Evolutionary conservation across 2,888 invertebrate genomes (phyloP).

Genomic region (Athrips mouffetella): DNA sequence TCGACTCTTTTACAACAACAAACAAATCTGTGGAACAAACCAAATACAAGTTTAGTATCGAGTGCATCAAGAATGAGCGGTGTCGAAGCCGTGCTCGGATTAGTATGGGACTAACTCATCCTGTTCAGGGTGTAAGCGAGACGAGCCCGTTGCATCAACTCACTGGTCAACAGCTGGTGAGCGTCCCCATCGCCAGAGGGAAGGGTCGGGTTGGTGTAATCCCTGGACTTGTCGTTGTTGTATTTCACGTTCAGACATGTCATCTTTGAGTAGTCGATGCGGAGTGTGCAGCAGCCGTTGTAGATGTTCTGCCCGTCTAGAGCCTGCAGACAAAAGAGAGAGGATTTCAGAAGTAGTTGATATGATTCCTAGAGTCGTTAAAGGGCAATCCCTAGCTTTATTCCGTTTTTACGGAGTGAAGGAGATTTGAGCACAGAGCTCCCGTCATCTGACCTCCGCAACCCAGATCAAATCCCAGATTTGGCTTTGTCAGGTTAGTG

Average conservation of each 20-base stretch:
- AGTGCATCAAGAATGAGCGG: slow-evolving; percentile 6
- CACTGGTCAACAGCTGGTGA: slow-evolving; percentile 81
- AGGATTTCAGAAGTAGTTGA: too few relatives aligned
- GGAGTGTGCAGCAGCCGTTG: slow-evolving; percentile 99
- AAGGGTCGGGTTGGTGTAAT: slow-evolving; percentile 98
- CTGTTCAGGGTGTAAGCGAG: slow-evolving; percentile 73
- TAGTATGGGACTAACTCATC: slow-evolving; percentile 81
- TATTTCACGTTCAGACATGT: slow-evolving; percentile 98
- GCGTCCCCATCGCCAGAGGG: slow-evolving; percentile 92
- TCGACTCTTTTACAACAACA: too few relatives aligned
- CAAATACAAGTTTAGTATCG: neutral
- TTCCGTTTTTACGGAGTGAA: too few relatives aligned
- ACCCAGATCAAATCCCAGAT: too few relatives aligned
- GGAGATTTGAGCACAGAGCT: too few relatives aligned
- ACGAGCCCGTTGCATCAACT: slow-evolving; percentile 79
- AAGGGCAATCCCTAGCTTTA: too few relatives aligned
- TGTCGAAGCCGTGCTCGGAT: slow-evolving; percentile 59
- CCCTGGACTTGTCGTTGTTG: slow-evolving; percentile 99
- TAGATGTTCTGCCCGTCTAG: slow-evolving; percentile 99
- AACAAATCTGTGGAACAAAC: neutral
- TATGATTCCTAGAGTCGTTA: too few relatives aligned
- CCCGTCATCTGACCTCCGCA: too few relatives aligned
- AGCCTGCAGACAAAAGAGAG: slow-evolving; percentile 77
- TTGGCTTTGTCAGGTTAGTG: too few relatives aligned
- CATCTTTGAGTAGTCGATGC: slow-evolving; percentile 99